Base-by-base conservation (phyloP, 2,113 vertebrate genomes). In the Candoia aspera region DNA sequence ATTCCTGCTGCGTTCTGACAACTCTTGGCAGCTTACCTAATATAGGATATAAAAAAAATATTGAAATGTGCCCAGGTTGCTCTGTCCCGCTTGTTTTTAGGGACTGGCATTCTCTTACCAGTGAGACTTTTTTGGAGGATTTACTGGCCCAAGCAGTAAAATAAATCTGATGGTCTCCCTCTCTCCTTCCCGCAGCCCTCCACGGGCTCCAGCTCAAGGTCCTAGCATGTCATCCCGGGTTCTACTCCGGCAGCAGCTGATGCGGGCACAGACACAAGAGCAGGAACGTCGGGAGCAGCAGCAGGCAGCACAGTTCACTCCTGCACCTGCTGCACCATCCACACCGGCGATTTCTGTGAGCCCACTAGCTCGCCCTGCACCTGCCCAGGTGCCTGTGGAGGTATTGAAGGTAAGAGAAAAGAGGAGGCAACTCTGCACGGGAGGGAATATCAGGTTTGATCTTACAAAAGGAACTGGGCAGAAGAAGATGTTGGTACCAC, bases 261-360 rank as follows among this genome's bases (percentile, higher is more conserved):
- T 98, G 98, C 96, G 98, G 94, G 98, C 98, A n/a, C 98, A 99
- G 95, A 97, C 98, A 1, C 98, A 98, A 96, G 98, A 99, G 93
- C 98, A 98, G 95, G 98, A 98, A 97, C 97, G 97, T 89, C 97
- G 98, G 13, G 98, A 98, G 93, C 98, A 98, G 87, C 98, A 98
- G 92, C 97, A 98, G 57, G 97, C 96, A 0, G 97, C 97, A 49
- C 98, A 97, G 95, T 97, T 97, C 88, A 96, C 90, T 64, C 93
- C 97, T 33, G 97, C 10, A 92, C 94, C 91, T 86, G 92, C 96
- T 97, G 93, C 97, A 59, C 97, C 97, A 46, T 97, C 98, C 73
- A 98, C 98, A 68, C 98, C 98, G 8, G 98, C 98, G 86, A 98
- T 98, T 95, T 98, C 98, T 4, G 98, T 98, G 87, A 97, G 97